Conservation (phyloP, 2,113 vertebrate species). For the Pseudorasbora parva region DNA sequence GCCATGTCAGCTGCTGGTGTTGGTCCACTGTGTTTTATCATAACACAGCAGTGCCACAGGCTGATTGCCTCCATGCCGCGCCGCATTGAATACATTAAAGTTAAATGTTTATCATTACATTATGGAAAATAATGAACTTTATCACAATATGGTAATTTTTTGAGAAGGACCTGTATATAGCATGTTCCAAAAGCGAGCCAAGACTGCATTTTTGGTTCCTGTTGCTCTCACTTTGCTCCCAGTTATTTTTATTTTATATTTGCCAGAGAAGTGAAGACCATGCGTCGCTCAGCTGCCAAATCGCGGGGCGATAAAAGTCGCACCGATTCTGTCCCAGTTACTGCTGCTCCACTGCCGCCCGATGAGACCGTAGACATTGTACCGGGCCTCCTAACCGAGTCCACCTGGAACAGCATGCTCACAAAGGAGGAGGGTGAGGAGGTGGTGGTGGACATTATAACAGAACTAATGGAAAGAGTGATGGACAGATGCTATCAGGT, state of each 20-base stretch:
- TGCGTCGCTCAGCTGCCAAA: conserved; percentile 62
- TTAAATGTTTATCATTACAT: too few species aligned
- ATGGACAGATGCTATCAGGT: conserved; percentile 59
- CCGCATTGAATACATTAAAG: too few species aligned
- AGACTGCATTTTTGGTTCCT: background rate
- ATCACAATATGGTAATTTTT: too few species aligned
- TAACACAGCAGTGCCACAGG: too few species aligned
- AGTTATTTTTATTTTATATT: background rate
- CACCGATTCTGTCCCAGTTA: background rate
- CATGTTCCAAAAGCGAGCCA: background rate
- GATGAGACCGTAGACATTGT: conserved; percentile 61
- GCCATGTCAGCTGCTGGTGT: too few species aligned
- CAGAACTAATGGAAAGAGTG: conserved; percentile 63
- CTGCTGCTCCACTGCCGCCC: conserved; percentile 21
- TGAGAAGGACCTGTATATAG: too few species aligned
- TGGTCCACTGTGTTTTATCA: too few species aligned
- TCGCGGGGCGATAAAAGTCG: conserved; percentile 68
- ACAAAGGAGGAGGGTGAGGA: conserved; percentile 67
- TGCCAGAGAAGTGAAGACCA: background rate
- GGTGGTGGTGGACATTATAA: conserved; percentile 65
- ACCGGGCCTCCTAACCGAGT: conserved; percentile 65
- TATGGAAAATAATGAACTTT: too few species aligned
- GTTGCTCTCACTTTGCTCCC: background rate
- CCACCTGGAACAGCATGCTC: conserved; percentile 68
- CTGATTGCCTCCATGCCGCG: too few species aligned